Evolutionary conservation across 2,888 invertebrate species (phyloP).

Genomic region (Stratiomys singularior): DNA sequence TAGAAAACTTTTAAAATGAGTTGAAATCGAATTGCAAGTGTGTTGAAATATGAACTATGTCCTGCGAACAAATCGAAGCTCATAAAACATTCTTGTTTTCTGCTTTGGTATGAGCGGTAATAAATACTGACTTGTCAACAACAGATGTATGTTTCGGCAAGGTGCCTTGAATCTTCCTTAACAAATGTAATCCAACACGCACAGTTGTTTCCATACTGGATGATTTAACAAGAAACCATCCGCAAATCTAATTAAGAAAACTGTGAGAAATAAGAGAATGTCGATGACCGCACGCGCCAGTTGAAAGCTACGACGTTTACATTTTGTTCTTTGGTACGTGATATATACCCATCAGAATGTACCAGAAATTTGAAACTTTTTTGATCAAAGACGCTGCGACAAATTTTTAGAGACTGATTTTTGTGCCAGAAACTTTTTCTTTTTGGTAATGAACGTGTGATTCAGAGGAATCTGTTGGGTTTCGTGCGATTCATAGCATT

Average conservation of each 20-base stretch:
- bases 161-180: neutral
- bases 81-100: no score
- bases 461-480: no score
- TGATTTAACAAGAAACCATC: constrained; percentile 6
- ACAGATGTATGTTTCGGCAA: neutral
- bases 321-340: neutral
- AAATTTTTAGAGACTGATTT: neutral
- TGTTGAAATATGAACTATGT: no score
- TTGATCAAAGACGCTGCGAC: neutral
- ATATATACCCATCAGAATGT: constrained; percentile 5
- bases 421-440: no score
- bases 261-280: neutral
- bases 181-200: neutral
- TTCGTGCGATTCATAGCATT: no score
- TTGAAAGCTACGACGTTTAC: neutral
- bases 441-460: no score
- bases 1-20: no score
- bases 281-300: constrained; percentile 34
- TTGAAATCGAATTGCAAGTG: no score
- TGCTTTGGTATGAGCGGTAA: no score
- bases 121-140: no score
- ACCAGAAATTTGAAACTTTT: constrained; percentile 30
- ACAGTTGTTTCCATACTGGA: neutral
- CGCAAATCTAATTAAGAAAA: neutral
- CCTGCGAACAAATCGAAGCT: no score